phyloP scores from a whole-genome alignment of 2,797 vertebrate genomes.

The Vipera ursinii region DNA sequence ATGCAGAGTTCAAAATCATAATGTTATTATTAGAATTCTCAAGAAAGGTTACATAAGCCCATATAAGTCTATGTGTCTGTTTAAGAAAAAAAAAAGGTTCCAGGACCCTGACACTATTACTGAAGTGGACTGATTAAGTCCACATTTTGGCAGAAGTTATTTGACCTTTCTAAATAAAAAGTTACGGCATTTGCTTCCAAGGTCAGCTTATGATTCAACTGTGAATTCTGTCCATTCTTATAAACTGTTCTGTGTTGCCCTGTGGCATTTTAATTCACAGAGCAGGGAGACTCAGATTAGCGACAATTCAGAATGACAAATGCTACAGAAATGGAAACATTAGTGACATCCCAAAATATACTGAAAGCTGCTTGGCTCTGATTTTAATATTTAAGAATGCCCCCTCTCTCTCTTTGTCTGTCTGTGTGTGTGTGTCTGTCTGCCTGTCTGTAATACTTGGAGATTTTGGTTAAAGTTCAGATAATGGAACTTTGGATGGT shows the following conservation, averaged over 20 bases:
- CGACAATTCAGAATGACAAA: background rate
- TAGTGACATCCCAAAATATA: accelerated
- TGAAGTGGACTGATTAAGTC: background rate
- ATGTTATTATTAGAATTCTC: slow-evolving; percentile 67
- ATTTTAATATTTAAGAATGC: slow-evolving; percentile 40
- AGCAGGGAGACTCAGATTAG: background rate
- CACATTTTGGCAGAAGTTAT: accelerated
- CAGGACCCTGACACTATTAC: background rate
- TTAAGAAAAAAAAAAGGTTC: slow-evolving; percentile 11
- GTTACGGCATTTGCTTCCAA: accelerated
- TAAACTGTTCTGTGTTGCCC: background rate
- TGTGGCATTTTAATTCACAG: accelerated
- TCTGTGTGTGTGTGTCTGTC: too few species aligned
- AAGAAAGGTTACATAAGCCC: slow-evolving; percentile 55
- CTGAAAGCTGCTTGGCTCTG: slow-evolving; percentile 18
- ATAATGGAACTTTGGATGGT: background rate
- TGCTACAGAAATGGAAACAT: background rate
- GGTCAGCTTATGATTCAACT: background rate
- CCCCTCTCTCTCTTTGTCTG: background rate
- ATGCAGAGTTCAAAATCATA: slow-evolving; percentile 55
- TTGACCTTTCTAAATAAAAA: background rate
- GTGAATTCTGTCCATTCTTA: background rate
- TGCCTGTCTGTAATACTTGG: background rate
- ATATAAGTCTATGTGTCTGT: background rate
- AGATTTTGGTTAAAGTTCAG: slow-evolving; percentile 10